These are phyloP conservation scores for Pelodiscus sinensis DNA, from an alignment of 2,113 vertebrate species.

Conservation along the genomic window DNA sequence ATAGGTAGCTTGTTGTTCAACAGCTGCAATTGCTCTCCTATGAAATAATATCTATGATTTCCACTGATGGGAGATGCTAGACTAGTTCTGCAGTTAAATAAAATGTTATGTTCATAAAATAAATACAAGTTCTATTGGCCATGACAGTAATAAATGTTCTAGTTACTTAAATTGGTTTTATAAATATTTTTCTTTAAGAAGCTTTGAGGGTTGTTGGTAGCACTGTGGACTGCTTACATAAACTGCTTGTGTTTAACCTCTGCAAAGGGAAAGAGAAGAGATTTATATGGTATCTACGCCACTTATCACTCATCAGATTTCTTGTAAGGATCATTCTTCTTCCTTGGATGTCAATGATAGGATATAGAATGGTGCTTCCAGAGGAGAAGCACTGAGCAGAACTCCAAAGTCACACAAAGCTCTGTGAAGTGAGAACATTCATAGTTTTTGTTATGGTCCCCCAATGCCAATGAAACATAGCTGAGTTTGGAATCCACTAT, in stretches of 20 bases:
- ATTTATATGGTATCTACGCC: background rate
- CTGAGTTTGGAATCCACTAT: background rate
- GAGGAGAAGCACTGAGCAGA: background rate
- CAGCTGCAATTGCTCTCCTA: background rate
- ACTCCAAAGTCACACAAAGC: background rate
- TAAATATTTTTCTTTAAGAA: background rate
- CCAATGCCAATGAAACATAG: background rate
- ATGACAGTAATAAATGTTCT: background rate
- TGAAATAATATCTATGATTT: background rate
- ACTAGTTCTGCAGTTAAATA: background rate
- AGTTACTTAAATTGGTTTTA: slow-evolving; percentile 21
- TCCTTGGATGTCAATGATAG: background rate
- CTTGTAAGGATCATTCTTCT: background rate
- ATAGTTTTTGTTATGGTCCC: background rate
- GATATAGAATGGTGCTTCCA: background rate
- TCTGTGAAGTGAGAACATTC: background rate
- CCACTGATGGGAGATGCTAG: background rate
- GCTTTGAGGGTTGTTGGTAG: accelerated
- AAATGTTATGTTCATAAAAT: background rate
- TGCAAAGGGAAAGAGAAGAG: background rate
- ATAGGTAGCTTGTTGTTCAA: background rate
- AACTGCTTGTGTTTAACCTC: background rate
- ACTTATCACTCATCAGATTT: background rate
- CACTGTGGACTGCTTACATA: background rate
- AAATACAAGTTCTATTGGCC: background rate